These are phyloP conservation scores for Habropoda laboriosa DNA, from an alignment of 1,140 invertebrate genomes.

Conservation along the genomic window DNA sequence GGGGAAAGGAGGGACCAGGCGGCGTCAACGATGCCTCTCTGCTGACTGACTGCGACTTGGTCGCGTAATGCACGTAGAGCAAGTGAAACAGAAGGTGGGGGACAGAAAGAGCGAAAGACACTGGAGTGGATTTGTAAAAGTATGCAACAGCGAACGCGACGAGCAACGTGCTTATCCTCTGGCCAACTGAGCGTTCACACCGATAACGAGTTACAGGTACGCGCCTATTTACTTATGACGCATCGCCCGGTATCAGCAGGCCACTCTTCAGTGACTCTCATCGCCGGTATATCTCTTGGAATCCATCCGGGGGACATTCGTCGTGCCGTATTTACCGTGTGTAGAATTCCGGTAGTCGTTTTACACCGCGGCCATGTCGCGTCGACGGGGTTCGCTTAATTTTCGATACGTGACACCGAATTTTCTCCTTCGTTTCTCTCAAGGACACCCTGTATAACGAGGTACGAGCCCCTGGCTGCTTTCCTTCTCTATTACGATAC, in stretches of 20 bases:
- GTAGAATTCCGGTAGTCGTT: too few relatives aligned
- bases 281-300: too few relatives aligned
- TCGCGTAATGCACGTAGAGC: constrained; percentile 62
- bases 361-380: too few relatives aligned
- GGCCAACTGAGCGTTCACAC: constrained; percentile 51
- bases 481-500: background rate
- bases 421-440: too few relatives aligned
- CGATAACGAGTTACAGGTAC: constrained; percentile 71
- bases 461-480: background rate
- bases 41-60: constrained; percentile 57
- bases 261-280: constrained; percentile 60
- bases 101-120: constrained; percentile 46
- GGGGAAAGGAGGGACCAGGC: constrained; percentile 37
- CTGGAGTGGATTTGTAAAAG: constrained; percentile 56
- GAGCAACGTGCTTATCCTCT: constrained; percentile 1
- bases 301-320: too few relatives aligned
- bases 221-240: constrained; percentile 57
- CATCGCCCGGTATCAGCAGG: constrained; percentile 54
- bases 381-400: too few relatives aligned
- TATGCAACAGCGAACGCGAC: constrained; percentile 48
- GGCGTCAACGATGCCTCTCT: constrained; percentile 58
- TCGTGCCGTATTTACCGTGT: too few relatives aligned
- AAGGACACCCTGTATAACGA: too few relatives aligned
- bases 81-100: constrained; percentile 62
- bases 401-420: too few relatives aligned